These are phyloP conservation scores for Hydriomena furcata DNA, from an alignment of 2,888 invertebrate species.

Conservation along the genomic window DNA sequence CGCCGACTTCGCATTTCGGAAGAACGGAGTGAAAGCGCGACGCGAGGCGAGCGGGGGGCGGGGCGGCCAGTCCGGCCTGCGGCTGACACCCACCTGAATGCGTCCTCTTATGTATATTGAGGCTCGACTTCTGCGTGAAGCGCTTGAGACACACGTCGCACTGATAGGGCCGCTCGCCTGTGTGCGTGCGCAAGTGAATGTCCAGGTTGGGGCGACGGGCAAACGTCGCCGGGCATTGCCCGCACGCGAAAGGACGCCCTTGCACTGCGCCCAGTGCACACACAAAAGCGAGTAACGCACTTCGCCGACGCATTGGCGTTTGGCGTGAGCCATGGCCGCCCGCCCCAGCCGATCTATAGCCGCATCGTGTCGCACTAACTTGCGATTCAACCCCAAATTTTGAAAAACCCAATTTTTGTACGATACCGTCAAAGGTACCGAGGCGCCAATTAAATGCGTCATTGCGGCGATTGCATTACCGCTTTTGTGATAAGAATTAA, in stretches of 20 bases:
- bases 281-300: constrained; percentile 84
- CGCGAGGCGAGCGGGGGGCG: constrained; percentile 59
- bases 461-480: constrained; percentile 81
- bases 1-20: constrained; percentile 62
- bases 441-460: constrained; percentile 56
- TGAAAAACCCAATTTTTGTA: constrained; percentile 49
- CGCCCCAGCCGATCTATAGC: constrained; percentile 55
- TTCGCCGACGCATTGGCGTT: constrained; percentile 69
- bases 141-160: constrained; percentile 90
- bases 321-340: constrained; percentile 47
- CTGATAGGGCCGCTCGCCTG: constrained; percentile 86
- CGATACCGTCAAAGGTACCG: constrained; percentile 43
- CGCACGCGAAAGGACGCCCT: constrained; percentile 76
- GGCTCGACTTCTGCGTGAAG: constrained; percentile 92
- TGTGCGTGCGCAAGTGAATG: constrained; percentile 82
- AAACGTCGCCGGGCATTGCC: constrained; percentile 77
- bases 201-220: constrained; percentile 78
- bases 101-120: constrained; percentile 91
- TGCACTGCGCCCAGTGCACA: constrained; percentile 82
- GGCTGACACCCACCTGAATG: constrained; percentile 86
- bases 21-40: constrained; percentile 46
- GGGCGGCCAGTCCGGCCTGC: constrained; percentile 75
- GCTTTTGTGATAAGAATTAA: constrained; percentile 82
- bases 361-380: constrained; percentile 32
- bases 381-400: constrained; percentile 44